Evolutionary conservation across 2,113 vertebrate species (phyloP).

Genomic region (Scomber japonicus): DNA sequence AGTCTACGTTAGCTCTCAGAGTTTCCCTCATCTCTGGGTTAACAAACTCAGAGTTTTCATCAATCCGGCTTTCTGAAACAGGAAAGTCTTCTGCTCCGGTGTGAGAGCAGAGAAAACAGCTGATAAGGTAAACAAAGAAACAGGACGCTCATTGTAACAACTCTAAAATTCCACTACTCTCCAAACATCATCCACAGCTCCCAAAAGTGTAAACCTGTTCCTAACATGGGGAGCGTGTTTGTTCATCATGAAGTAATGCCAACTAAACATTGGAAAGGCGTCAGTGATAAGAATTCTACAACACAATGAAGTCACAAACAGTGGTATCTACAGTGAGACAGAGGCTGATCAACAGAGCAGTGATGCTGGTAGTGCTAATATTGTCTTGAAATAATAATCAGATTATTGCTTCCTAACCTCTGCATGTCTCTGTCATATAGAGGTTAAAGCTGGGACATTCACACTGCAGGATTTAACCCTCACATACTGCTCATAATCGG

Average conservation of each 20-base stretch:
- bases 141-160: neutral
- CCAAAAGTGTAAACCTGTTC: slow-evolving; percentile 1
- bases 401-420: too few species aligned
- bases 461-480: neutral
- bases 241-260: neutral
- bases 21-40: too few species aligned
- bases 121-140: neutral
- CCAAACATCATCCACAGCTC: neutral
- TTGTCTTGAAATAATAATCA: too few species aligned
- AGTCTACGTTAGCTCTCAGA: too few species aligned
- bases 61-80: too few species aligned
- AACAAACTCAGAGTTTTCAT: too few species aligned
- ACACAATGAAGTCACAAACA: too few species aligned
- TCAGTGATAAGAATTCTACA: too few species aligned
- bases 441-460: neutral
- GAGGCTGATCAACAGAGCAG: neutral
- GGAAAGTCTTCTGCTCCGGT: too few species aligned
- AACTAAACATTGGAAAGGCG: neutral
- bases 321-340: too few species aligned
- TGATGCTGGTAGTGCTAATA: neutral
- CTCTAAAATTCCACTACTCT: too few species aligned
- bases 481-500: too few species aligned
- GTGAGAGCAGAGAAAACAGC: neutral
- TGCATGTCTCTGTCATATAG: neutral
- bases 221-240: neutral